phyloP scores from a whole-genome alignment of 2,888 invertebrate species.

The Aricia artaxerxes region DNA sequence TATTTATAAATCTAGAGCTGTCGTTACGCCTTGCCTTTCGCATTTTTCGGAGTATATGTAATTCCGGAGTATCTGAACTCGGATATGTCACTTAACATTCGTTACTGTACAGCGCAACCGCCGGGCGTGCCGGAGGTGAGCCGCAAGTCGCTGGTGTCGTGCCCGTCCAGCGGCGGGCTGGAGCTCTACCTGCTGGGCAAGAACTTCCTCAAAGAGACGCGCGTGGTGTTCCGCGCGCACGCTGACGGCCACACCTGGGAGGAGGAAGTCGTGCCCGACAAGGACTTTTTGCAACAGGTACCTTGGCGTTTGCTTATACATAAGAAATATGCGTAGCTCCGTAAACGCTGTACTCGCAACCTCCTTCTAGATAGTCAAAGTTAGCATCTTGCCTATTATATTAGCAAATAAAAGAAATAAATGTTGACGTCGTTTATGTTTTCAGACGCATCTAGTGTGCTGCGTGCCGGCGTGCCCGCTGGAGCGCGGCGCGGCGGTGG shows the following conservation, averaged over 20 bases:
- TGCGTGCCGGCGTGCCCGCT: slow-evolving; percentile 88
- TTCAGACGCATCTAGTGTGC: slow-evolving; percentile 92
- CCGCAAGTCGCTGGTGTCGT: slow-evolving; percentile 91
- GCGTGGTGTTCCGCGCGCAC: slow-evolving; percentile 87
- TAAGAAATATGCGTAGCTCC: too few species aligned
- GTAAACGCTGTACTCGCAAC: too few species aligned
- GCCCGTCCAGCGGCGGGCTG: slow-evolving; percentile 88
- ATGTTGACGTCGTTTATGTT: not conserved
- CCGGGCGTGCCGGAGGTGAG: slow-evolving; percentile 96
- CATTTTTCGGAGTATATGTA: not conserved
- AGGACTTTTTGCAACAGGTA: slow-evolving; percentile 93
- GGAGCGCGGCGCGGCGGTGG: slow-evolving; percentile 85
- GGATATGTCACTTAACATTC: not conserved
- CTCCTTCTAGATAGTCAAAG: too few species aligned
- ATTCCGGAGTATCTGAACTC: not conserved
- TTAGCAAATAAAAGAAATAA: not conserved
- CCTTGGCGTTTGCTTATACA: not conserved
- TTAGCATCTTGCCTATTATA: not conserved
- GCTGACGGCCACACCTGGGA: slow-evolving; percentile 82
- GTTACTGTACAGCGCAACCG: slow-evolving; percentile 86
- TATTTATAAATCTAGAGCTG: too few species aligned
- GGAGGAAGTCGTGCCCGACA: slow-evolving; percentile 93
- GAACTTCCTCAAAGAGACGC: slow-evolving; percentile 94
- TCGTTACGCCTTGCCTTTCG: not conserved
- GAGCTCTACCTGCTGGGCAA: slow-evolving; percentile 94